phyloP scores from a whole-genome alignment of 2,888 invertebrate species.

The Drosophila phalerata region DNA sequence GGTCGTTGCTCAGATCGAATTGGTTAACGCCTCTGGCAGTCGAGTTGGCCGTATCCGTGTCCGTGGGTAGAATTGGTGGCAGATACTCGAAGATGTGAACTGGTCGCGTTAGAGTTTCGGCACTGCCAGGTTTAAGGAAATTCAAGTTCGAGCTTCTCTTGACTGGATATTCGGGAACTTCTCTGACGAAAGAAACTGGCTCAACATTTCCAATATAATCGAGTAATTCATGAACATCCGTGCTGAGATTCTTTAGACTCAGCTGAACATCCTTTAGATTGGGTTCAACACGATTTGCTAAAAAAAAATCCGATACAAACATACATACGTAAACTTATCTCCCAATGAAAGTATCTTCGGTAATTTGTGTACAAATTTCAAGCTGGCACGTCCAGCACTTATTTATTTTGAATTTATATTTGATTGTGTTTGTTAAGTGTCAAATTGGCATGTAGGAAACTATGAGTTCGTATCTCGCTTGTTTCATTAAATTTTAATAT shows the following conservation, averaged over 20 bases:
- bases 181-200: conserved; percentile 89
- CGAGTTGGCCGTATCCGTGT: conserved; percentile 49
- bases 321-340: no score
- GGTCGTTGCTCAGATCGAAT: conserved; percentile 27
- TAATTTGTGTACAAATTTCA: no score
- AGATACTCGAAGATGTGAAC: conserved; percentile 96
- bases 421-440: no score
- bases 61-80: conserved; percentile 93
- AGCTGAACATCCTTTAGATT: conserved; percentile 95
- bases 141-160: conserved; percentile 93
- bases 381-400: no score
- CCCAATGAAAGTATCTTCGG: no score
- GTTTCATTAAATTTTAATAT: no score
- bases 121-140: conserved; percentile 96
- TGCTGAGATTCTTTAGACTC: conserved; percentile 93
- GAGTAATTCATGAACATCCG: conserved; percentile 92
- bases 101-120: conserved; percentile 95
- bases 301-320: background rate
- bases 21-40: conserved; percentile 12
- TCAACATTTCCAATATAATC: conserved; percentile 95
- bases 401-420: no score
- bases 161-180: conserved; percentile 92
- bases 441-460: no score
- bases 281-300: conserved; percentile 92
- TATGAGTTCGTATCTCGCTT: no score